phyloP scores from a whole-genome alignment of 2,888 invertebrate genomes.

The Parnassius orleans region DNA sequence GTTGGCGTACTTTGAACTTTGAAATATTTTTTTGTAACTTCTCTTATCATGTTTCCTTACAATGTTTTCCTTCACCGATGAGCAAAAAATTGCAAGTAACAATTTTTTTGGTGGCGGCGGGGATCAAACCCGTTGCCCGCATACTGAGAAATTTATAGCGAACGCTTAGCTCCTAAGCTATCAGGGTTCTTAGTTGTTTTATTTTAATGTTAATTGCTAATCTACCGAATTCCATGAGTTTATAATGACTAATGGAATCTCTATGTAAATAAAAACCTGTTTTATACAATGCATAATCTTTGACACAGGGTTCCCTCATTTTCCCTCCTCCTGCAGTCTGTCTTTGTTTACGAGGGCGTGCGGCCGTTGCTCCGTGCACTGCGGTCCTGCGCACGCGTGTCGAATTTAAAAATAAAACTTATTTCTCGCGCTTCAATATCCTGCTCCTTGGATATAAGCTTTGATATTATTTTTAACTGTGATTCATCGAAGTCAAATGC shows the following conservation, averaged over 20 bases:
- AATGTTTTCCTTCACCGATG: no score
- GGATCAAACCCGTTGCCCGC: no score
- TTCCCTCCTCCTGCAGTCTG: constrained; percentile 62
- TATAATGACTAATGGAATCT: background rate
- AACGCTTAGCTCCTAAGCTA: no score
- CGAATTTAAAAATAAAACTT: constrained; percentile 61
- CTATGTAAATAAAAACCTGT: constrained; percentile 36
- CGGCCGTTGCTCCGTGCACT: constrained; percentile 55
- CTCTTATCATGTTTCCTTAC: no score
- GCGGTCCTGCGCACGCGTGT: constrained; percentile 43
- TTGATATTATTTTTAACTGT: constrained; percentile 21
- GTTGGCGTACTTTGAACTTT: no score
- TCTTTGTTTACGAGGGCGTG: constrained; percentile 60
- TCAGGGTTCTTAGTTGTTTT: no score
- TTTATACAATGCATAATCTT: constrained; percentile 58
- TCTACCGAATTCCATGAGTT: background rate
- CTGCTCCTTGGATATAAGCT: constrained; percentile 29
- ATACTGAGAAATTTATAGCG: no score
- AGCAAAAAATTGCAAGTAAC: no score
- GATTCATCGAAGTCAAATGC: constrained; percentile 20
- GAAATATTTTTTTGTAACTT: no score
- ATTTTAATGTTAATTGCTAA: no score
- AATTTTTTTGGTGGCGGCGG: no score
- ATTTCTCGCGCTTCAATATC: constrained; percentile 38
- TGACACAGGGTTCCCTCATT: constrained; percentile 55